phyloP scores from a whole-genome alignment of 2,797 vertebrate genomes.

The Sebastolobus alascanus region DNA sequence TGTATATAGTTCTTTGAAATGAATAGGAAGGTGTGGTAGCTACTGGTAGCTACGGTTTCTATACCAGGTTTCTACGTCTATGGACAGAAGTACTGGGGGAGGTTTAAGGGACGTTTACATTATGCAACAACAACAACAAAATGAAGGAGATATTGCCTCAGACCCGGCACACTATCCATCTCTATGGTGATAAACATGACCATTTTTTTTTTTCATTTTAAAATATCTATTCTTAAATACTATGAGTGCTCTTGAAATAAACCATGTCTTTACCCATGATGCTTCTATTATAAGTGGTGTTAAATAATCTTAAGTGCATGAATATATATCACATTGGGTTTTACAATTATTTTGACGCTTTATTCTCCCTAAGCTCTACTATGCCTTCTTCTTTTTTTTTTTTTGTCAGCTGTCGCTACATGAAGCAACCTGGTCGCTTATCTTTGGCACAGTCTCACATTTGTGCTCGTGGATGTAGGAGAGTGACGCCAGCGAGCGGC shows the following conservation, averaged over 20 bases:
- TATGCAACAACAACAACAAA: conserved; percentile 82
- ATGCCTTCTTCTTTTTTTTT: conserved; percentile 50
- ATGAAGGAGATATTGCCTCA: conserved; percentile 85
- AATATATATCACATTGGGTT: conserved; percentile 83
- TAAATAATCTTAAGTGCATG: conserved; percentile 85
- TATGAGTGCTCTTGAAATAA: conserved; percentile 85
- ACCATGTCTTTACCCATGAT: conserved; percentile 79
- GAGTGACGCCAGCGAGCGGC: conserved; percentile 62
- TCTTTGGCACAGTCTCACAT: conserved; percentile 87
- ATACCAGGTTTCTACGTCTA: conserved; percentile 75
- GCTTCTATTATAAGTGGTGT: conserved; percentile 77
- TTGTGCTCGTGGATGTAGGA: conserved; percentile 83
- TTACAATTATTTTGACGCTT: conserved; percentile 81
- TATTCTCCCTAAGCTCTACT: conserved; percentile 57
- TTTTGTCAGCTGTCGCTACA: conserved; percentile 78
- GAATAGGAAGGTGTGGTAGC: conserved; percentile 74
- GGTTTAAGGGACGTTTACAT: conserved; percentile 73
- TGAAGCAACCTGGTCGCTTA: conserved; percentile 82
- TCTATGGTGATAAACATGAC: conserved; percentile 79
- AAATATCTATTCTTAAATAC: conserved; percentile 85
- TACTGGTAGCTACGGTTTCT: conserved; percentile 72
- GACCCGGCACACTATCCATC: conserved; percentile 82
- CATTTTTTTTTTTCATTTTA: conserved; percentile 79
- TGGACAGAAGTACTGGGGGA: conserved; percentile 71
- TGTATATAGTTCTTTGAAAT: conserved; percentile 76